phyloP scores from a whole-genome alignment of 2,797 vertebrate genomes.

The Hippocampus kuda region DNA sequence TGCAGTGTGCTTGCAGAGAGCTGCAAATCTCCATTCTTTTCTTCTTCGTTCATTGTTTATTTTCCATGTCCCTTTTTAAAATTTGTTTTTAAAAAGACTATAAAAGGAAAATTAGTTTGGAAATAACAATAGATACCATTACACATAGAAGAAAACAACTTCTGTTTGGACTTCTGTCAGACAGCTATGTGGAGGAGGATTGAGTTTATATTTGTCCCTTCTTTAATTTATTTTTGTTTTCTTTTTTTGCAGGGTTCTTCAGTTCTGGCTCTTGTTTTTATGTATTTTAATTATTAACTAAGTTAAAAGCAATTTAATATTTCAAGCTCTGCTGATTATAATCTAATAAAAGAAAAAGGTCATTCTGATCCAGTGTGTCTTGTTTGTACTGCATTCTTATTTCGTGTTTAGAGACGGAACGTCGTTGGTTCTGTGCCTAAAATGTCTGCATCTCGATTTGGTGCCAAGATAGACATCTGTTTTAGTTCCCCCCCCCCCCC shows the following conservation, averaged over 20 bases:
- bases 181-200: conserved; percentile 59
- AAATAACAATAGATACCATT: conserved; percentile 42
- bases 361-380: conserved; percentile 28
- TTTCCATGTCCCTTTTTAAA: conserved; percentile 41
- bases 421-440: too few relatives aligned
- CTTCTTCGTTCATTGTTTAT: conserved; percentile 23
- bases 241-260: conserved; percentile 73
- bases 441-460: too few relatives aligned
- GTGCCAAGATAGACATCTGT: too few relatives aligned
- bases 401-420: background rate
- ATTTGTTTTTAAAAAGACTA: conserved; percentile 47
- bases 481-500: too few relatives aligned
- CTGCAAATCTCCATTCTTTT: conserved; percentile 16
- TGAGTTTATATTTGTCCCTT: conserved; percentile 63
- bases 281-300: conserved; percentile 80
- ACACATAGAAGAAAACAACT: conserved; percentile 58
- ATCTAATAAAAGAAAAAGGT: conserved; percentile 78
- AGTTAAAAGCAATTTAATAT: conserved; percentile 81
- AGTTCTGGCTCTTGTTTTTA: conserved; percentile 77
- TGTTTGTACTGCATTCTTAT: conserved; percentile 1
- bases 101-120: conserved; percentile 53
- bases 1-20: conserved; percentile 19
- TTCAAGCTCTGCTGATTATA: conserved; percentile 77
- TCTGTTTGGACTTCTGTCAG: conserved; percentile 65
- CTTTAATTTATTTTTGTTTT: conserved; percentile 65